Conservation (phyloP, 37 sponge, comb jelly and placozoan genomes). For the Eunapius fragilis region DNA sequence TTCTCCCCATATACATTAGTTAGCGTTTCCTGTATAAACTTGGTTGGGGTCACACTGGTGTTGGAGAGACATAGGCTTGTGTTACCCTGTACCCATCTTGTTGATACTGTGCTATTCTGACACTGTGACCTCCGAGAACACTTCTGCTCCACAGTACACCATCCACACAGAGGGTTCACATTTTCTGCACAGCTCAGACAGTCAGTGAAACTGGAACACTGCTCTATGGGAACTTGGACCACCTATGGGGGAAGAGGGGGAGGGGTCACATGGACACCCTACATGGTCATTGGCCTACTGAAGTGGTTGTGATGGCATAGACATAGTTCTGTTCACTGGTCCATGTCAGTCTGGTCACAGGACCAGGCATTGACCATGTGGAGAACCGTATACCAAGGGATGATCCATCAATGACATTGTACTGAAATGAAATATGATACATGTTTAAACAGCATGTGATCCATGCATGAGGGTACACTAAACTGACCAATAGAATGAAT, state of each 20-base stretch:
- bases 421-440: background rate
- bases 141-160: constrained; percentile 91
- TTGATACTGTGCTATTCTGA: constrained; percentile 36
- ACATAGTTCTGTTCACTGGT: constrained; percentile 56
- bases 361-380: constrained; percentile 11
- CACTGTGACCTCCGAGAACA: constrained; percentile 77
- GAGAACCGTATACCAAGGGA: background rate
- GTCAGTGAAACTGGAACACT: constrained; percentile 44
- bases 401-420: background rate
- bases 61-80: constrained; percentile 19
- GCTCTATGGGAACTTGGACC: constrained; percentile 40
- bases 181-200: constrained; percentile 44
- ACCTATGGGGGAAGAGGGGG: constrained; percentile 35
- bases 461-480: background rate
- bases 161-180: constrained; percentile 84
- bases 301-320: constrained; percentile 21
- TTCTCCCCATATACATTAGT: constrained; percentile 1
- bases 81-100: constrained; percentile 39
- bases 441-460: background rate
- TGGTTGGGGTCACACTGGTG: constrained; percentile 20
- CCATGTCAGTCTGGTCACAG: constrained; percentile 32
- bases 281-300: constrained; percentile 8
- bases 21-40: constrained; percentile 13
- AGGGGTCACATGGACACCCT: background rate
- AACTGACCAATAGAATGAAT: background rate